Evolutionary conservation across 1,140 invertebrate genomes (phyloP).

Genomic region (Halotydeus destructor): DNA sequence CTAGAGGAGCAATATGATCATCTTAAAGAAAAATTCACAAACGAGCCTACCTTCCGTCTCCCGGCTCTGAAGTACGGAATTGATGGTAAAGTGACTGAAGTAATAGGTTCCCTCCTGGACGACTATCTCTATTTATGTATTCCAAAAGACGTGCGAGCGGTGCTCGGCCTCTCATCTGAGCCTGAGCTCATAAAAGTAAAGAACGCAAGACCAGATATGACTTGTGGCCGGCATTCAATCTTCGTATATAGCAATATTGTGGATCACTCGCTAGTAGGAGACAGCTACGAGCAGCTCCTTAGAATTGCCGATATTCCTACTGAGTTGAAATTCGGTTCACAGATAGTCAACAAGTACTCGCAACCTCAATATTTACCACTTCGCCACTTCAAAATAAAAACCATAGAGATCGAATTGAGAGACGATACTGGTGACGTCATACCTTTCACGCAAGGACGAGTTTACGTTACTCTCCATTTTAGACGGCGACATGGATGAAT

Average conservation of each 20-base stretch:
- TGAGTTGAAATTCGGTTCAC: not conserved
- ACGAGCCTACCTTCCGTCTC: no score
- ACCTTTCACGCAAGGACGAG: not conserved
- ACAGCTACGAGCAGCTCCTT: not conserved
- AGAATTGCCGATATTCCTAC: not conserved
- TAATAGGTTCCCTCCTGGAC: no score
- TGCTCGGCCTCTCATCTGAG: no score
- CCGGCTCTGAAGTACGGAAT: no score
- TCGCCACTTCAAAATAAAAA: not conserved
- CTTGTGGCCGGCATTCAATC: not conserved
- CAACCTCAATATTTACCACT: not conserved
- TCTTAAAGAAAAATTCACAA: no score
- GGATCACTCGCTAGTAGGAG: not conserved
- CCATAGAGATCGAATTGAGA: constrained; percentile 1
- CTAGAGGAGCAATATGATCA: no score
- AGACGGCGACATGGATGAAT: not conserved
- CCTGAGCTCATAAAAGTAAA: no score
- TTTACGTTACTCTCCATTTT: constrained; percentile 2
- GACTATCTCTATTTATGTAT: no score
- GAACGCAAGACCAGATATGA: not conserved
- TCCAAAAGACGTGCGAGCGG: no score
- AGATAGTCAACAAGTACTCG: not conserved
- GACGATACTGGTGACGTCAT: not conserved
- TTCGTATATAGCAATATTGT: constrained; percentile 4
- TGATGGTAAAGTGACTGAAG: no score